Conservation (phyloP, 2,113 vertebrate species). For the Leucosticte australis region DNA sequence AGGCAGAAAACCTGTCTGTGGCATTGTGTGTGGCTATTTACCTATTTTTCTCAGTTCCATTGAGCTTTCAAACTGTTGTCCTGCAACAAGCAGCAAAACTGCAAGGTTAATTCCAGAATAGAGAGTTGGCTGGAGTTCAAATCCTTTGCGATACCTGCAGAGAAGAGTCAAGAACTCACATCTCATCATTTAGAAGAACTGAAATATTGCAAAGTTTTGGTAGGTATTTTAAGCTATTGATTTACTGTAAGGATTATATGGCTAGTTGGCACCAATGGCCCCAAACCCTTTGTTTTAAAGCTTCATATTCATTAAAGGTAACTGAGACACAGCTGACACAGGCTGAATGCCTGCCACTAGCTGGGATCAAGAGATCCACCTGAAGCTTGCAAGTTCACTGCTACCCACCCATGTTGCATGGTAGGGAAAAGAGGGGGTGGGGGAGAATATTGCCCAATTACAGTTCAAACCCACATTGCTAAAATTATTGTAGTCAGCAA, state of each 20-base stretch:
- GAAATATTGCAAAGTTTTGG: not conserved
- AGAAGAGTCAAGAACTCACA: not conserved
- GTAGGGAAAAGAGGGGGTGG: not conserved
- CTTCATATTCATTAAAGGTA: not conserved
- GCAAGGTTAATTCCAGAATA: slow-evolving; percentile 95
- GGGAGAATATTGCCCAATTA: not conserved
- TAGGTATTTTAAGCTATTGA: not conserved
- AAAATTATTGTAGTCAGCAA: not conserved
- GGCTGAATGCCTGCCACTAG: not conserved
- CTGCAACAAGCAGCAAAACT: slow-evolving; percentile 88
- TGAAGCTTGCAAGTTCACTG: not conserved
- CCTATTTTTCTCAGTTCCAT: slow-evolving; percentile 95
- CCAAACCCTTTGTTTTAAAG: not conserved
- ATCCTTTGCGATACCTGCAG: slow-evolving; percentile 92
- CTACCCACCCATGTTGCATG: not conserved
- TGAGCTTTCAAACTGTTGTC: slow-evolving; percentile 93
- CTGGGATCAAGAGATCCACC: not conserved
- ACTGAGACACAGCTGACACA: not conserved
- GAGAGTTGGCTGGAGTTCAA: slow-evolving; percentile 92
- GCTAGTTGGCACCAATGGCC: not conserved
- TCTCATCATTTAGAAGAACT: not conserved
- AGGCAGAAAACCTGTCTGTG: not conserved
- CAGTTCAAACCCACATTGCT: not conserved
- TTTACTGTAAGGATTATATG: not conserved
- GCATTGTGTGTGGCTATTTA: slow-evolving; percentile 54